Evolutionary conservation across 2,888 invertebrate species (phyloP), one percentile per base, ranked within the genome.

Genomic region (Acanthosoma haemorrhoidale): DNA sequence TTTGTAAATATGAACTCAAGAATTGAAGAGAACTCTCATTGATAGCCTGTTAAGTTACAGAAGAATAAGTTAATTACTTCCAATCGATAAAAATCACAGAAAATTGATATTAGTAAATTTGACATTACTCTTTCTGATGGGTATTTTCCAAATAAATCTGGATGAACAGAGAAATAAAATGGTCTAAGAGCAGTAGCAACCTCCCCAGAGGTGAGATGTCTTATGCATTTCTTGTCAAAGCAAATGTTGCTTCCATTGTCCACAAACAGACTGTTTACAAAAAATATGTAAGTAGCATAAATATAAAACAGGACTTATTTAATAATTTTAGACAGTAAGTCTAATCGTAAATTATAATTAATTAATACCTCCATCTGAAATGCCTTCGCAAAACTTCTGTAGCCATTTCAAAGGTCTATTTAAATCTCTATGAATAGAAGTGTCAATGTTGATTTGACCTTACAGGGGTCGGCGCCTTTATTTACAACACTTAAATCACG

Each of bases 101-200:
- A 25, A n/a, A 60, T 41, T 60, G 6, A 71, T 58, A 67, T 68
- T 21, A 69, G 32, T 68, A 8, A 63, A 70, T 43, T 29, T 32
- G 61, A 21, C 32, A 41, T 66, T 83, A 93, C 94, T 80, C 92
- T 86, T 82, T 96, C 92, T 78, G 87, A 87, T 36, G 96, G 96
- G 84, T 90, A 88, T 81, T 91, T 89, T 68, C 94, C 94, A 83
- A 96, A 96, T 58, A 96, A 84, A 83, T 96, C 96, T 11, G 96
- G 96, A 83, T 96, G 96, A 3, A 96, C 96, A 71, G 89, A 89
- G 80, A 96, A 96, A 81, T 95, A 96, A 81, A 96, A 96, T 4
- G 96, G 96, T 72, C 96, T 84, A 58, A 96, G 82, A 0, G 96
- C 96, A 25, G 94, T 90, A 0, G 95, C 90, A 18, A 95, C 87